Percentiles rank a stretch among this genome's conserved stretches.
These are phyloP conservation scores for Nesoenas mayeri DNA, from an alignment of 2,113 vertebrate species.

Conservation along the genomic window DNA sequence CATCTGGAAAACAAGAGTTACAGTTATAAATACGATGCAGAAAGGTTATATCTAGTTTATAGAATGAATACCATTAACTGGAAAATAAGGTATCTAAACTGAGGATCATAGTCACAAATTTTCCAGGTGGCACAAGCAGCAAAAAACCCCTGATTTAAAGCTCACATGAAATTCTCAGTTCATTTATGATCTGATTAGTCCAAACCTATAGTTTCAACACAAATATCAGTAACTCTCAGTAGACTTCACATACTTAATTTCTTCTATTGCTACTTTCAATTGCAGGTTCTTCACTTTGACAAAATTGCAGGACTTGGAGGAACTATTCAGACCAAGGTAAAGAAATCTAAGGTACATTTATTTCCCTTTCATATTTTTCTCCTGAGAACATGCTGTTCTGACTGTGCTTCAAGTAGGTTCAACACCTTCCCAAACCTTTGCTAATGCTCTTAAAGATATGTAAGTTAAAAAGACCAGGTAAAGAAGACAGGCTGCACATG, in stretches of 20 bases:
- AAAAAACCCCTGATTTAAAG: not conserved
- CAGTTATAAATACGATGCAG: not conserved
- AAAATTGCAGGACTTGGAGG: constrained; percentile 44
- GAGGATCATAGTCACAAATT: not conserved
- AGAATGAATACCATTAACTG: not conserved
- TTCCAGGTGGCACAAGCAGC: not conserved
- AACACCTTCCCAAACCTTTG: not conserved
- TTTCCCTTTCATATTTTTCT: not conserved
- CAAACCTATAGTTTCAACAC: not conserved
- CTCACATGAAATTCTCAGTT: not conserved
- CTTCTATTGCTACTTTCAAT: not conserved
- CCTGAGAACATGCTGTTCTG: not conserved
- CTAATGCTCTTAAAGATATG: not conserved
- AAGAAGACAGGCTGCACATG: not conserved
- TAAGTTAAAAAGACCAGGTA: not conserved
- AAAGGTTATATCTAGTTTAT: not conserved
- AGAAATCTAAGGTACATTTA: constrained; percentile 43
- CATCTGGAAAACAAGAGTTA: not conserved
- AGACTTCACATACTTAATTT: not conserved
- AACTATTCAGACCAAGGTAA: constrained; percentile 7
- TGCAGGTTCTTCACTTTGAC: constrained; percentile 48
- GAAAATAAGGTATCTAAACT: not conserved
- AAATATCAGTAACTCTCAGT: not conserved
- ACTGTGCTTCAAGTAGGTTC: not conserved
- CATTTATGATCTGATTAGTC: not conserved